phyloP scores from a whole-genome alignment of 2,113 vertebrate genomes.

The Pontoporia blainvillei region DNA sequence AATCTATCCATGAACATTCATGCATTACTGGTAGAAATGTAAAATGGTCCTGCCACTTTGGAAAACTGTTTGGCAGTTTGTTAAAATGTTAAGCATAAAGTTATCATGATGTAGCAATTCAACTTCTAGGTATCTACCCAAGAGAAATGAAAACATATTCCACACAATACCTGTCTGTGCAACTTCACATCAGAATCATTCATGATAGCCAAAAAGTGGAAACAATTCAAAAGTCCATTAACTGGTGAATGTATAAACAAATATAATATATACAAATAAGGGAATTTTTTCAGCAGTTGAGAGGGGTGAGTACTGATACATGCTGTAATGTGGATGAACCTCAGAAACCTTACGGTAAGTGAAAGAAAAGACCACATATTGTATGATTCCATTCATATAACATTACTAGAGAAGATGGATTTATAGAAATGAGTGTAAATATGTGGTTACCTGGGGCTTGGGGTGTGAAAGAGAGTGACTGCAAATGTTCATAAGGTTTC shows the following conservation, averaged over 20 bases:
- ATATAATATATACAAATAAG: not conserved
- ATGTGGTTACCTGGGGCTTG: rapidly evolving
- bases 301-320: not conserved
- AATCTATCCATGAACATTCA: not conserved
- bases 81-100: not conserved
- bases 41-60: not conserved
- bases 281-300: not conserved
- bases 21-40: not conserved
- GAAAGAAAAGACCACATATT: not conserved
- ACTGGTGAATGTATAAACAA: not conserved
- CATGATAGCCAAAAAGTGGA: not conserved
- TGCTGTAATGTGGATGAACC: not conserved
- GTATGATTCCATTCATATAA: not conserved
- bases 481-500: not conserved
- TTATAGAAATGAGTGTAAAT: not conserved
- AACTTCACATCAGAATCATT: not conserved
- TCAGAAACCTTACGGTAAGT: not conserved
- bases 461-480: not conserved
- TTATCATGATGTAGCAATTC: not conserved
- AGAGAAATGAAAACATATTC: not conserved
- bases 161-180: not conserved
- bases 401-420: not conserved
- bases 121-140: not conserved
- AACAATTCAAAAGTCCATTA: not conserved
- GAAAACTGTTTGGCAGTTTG: not conserved